Evolutionary conservation across 53 echinoderm and acorn worm genomes (phyloP), one percentile per base, ranked within the genome.

Genomic region (Paracentrotus lividus): DNA sequence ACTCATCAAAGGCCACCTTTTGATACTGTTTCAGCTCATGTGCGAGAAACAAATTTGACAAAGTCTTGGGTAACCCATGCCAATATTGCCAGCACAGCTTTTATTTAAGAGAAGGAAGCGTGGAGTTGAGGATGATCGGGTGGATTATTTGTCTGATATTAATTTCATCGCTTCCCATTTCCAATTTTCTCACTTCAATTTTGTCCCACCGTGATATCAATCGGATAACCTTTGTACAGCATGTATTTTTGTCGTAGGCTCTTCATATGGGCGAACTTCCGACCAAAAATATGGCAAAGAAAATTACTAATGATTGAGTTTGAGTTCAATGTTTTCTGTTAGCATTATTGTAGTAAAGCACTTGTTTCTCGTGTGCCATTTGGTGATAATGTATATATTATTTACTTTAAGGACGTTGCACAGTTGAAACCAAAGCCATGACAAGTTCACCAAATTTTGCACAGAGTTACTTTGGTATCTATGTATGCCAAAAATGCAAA

Each of bases 41-140:
- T 85, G 31, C 26, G 29, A 44, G 85, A 27, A 52, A 85, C 85
- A 85, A 85, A 85, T 85, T 85, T 85, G 85, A 23, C 49, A 47
- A 85, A 27, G 9, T 85, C 49, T 85, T 49, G n/a, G 32, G 52
- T 85, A 49, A 49, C 85, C 36, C 13, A 15, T 49, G 85, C 12
- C 85, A 85, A 49, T 85, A 85, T 49, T 26, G 49, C 49, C 12
- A 85, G 47, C 85, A 13, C 49, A 44, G 85, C 23, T 49, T 51
- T 8, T 14, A 14, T 49, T 72, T 72, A 6, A 21, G 8, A 6
- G 38, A 16, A 42, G 72, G 40, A 72, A 67, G 67, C 67, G 32
- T 33, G 67, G 33, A 20, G 38, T 4, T 38, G 40, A 40, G 38
- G 72, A 72, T 72, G 16, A 72, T 72, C 40, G 72, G 40, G 40